Conservation (phyloP, 1,140 invertebrate genomes). For the Hormaphis cornu region DNA sequence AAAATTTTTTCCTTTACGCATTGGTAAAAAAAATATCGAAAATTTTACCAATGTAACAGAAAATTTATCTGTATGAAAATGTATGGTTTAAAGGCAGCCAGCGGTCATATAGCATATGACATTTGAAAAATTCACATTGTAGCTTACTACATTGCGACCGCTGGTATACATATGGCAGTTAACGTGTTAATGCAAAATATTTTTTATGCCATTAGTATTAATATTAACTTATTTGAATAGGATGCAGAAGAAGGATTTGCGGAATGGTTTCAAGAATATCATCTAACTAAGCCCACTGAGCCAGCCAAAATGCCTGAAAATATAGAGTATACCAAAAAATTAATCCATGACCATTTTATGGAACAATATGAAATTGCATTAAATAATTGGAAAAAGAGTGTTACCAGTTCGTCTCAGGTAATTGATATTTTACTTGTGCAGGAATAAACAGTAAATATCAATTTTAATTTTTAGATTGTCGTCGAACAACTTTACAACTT, state of each 20-base stretch:
- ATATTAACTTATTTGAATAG: conserved; percentile 38
- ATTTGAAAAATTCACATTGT: too few relatives aligned
- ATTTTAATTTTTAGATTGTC: conserved; percentile 48
- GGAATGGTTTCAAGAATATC: conserved; percentile 77
- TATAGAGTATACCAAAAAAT: conserved; percentile 74
- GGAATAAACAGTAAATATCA: background rate
- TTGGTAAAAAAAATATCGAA: too few relatives aligned
- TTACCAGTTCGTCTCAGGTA: conserved; percentile 56
- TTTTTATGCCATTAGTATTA: background rate
- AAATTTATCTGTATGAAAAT: too few relatives aligned
- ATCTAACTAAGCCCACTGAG: conserved; percentile 61
- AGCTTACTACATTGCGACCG: too few relatives aligned
- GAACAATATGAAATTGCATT: conserved; percentile 67
- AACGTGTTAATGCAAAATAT: background rate
- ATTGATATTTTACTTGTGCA: conserved; percentile 31
- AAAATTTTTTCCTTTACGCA: too few relatives aligned
- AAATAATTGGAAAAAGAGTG: conserved; percentile 62
- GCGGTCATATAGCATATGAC: too few relatives aligned
- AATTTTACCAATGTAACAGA: too few relatives aligned
- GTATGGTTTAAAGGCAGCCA: too few relatives aligned
- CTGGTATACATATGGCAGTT: too few relatives aligned
- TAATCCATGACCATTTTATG: conserved; percentile 72
- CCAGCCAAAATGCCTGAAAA: conserved; percentile 49
- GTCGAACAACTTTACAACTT: conserved; percentile 78
- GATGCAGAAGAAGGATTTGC: conserved; percentile 77